Evolutionary conservation across 2,113 vertebrate genomes (phyloP).

Genomic region (Oryzias woworae): DNA sequence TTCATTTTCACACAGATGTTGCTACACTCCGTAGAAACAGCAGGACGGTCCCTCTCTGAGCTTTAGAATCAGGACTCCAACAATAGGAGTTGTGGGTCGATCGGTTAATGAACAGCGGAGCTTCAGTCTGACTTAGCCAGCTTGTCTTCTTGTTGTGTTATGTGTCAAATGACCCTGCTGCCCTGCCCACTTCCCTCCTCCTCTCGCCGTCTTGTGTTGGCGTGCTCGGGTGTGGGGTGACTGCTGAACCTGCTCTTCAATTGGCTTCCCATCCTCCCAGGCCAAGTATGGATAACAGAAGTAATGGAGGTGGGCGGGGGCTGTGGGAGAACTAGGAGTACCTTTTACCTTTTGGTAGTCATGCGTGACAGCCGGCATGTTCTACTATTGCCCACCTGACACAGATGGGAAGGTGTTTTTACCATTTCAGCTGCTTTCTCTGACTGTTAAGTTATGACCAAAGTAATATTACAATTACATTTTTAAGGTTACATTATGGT

Average conservation of each 20-base stretch:
- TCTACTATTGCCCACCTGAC: constrained; percentile 43
- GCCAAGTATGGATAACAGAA: constrained; percentile 75
- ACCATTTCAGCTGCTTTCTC: neutral
- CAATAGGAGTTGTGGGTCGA: constrained; percentile 15
- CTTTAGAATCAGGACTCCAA: constrained; percentile 25
- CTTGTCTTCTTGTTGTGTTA: constrained; percentile 35
- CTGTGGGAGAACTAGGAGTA: constrained; percentile 76
- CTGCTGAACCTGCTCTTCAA: constrained; percentile 59
- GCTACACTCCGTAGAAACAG: constrained; percentile 5
- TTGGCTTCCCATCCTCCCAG: constrained; percentile 76
- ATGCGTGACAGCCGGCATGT: constrained; percentile 68
- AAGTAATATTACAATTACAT: too few species aligned
- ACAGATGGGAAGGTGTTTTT: neutral
- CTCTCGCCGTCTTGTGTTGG: constrained; percentile 38
- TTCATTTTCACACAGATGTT: neutral
- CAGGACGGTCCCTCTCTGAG: neutral
- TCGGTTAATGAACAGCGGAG: constrained; percentile 7
- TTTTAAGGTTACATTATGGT: too few species aligned
- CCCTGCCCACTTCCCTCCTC: constrained; percentile 4
- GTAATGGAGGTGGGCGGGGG: constrained; percentile 50
- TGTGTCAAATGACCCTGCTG: constrained; percentile 55
- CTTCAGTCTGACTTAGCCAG: constrained; percentile 3
- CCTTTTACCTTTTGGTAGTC: constrained; percentile 80
- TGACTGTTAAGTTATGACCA: neutral
- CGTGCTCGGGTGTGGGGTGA: constrained; percentile 78